Percentiles rank a stretch among this genome's conserved stretches.
Conservation (phyloP, 2,797 vertebrate species). For the Tragopan temminckii region DNA sequence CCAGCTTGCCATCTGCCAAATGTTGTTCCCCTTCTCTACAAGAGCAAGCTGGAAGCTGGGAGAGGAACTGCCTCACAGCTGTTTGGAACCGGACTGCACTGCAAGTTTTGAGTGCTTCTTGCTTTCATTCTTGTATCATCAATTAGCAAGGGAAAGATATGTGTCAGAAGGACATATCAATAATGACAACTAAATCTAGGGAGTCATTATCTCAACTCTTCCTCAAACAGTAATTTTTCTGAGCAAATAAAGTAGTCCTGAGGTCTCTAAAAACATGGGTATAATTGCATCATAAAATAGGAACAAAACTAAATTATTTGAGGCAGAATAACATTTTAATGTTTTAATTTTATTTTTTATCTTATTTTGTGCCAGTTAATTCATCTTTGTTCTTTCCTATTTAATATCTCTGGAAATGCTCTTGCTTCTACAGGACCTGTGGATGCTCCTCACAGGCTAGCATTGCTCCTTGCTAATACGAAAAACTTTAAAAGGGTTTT, state of each 20-base stretch:
- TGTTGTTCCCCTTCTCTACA: background rate
- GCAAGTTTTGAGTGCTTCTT: background rate
- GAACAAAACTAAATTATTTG: background rate
- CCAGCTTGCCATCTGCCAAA: background rate
- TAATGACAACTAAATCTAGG: background rate
- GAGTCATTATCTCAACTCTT: background rate
- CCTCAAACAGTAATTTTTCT: background rate
- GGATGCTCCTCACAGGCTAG: background rate
- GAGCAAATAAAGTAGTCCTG: background rate
- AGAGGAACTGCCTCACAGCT: background rate
- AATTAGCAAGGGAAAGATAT: background rate
- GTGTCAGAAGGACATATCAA: background rate
- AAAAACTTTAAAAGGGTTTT: constrained; percentile 46
- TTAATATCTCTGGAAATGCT: background rate
- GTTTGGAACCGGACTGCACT: background rate
- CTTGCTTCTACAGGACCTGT: background rate
- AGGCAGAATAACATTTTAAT: background rate
- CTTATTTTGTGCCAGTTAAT: background rate
- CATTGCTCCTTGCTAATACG: constrained; percentile 15
- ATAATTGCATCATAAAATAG: background rate
- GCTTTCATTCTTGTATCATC: constrained; percentile 1
- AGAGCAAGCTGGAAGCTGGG: accelerated
- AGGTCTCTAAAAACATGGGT: background rate
- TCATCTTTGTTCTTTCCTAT: background rate
- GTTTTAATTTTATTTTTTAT: constrained; percentile 1